These are phyloP conservation scores for Meandrina meandrites DNA, from an alignment of 92 coral and sea anemone genomes.

Conservation along the genomic window DNA sequence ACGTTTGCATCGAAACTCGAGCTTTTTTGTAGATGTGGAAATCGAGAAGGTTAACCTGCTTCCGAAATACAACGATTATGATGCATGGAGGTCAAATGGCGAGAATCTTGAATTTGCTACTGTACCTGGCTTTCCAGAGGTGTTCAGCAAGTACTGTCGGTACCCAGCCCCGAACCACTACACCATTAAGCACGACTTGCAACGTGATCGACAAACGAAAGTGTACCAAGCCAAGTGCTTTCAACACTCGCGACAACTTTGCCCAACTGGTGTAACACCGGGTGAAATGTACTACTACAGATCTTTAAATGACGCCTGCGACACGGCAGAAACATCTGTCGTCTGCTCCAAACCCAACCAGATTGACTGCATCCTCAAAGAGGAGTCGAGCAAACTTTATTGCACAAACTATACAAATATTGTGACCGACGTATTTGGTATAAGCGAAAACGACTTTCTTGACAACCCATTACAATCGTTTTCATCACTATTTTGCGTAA, in stretches of 20 bases:
- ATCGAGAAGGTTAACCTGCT: conserved; percentile 51
- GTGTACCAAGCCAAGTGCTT: conserved; percentile 50
- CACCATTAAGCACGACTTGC: conserved; percentile 48
- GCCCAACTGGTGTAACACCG: conserved; percentile 53
- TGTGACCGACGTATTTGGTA: conserved; percentile 48
- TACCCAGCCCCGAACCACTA: conserved; percentile 73
- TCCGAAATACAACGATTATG: conserved; percentile 70
- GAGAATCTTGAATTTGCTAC: conserved; percentile 43
- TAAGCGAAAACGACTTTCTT: conserved; percentile 36
- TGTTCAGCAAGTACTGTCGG: conserved; percentile 57
- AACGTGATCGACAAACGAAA: conserved; percentile 63
- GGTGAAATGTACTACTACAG: conserved; percentile 74
- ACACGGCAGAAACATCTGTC: conserved; percentile 42
- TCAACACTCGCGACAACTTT: conserved; percentile 36
- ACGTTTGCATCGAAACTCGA: conserved; percentile 64
- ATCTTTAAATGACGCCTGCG: conserved; percentile 67
- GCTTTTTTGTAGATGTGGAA: conserved; percentile 61
- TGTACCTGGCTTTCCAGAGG: conserved; percentile 54
- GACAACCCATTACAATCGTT: conserved; percentile 61
- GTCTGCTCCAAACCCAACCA: conserved; percentile 38
- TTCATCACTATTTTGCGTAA: conserved; percentile 35
- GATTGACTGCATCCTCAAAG: conserved; percentile 44
- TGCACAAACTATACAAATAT: conserved; percentile 66
- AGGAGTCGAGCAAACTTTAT: conserved; percentile 47
- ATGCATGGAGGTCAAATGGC: conserved; percentile 49